Percentiles rank a stretch among this genome's conserved stretches.
Conservation (phyloP, 2,888 invertebrate genomes). For the Myopa testacea region DNA sequence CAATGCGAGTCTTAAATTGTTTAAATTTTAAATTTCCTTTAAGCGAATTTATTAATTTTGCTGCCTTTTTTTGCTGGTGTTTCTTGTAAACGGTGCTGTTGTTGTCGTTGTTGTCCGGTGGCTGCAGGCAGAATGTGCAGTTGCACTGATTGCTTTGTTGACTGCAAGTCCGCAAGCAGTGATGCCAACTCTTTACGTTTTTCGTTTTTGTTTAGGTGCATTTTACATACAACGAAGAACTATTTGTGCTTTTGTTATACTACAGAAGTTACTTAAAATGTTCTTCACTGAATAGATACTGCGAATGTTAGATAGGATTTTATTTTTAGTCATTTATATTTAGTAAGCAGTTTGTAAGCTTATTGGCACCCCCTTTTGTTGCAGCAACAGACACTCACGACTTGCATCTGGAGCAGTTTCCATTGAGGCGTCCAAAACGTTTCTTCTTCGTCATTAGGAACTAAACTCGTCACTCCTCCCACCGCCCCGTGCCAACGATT, state of each 20-base stretch:
- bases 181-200: neutral
- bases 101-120: neutral
- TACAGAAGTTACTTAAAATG: too few relatives aligned
- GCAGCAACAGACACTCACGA: neutral
- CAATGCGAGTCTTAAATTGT: conserved; percentile 23
- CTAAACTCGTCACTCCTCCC: too few relatives aligned
- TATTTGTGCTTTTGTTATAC: too few relatives aligned
- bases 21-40: conserved; percentile 28
- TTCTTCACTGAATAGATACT: too few relatives aligned
- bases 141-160: conserved; percentile 26
- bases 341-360: too few relatives aligned
- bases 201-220: neutral
- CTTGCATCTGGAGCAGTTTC: conserved; percentile 2
- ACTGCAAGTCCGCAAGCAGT: neutral
- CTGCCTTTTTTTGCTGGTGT: neutral
- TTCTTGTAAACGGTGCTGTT: neutral
- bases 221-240: too few relatives aligned
- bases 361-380: neutral
- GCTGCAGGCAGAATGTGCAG: conserved; percentile 13
- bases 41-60: conserved; percentile 15
- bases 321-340: too few relatives aligned
- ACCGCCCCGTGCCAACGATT: neutral
- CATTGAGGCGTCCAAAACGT: neutral
- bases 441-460: too few relatives aligned
- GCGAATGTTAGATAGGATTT: too few relatives aligned